Conservation (phyloP, 2,888 invertebrate genomes). For the Dynastes grantii region DNA sequence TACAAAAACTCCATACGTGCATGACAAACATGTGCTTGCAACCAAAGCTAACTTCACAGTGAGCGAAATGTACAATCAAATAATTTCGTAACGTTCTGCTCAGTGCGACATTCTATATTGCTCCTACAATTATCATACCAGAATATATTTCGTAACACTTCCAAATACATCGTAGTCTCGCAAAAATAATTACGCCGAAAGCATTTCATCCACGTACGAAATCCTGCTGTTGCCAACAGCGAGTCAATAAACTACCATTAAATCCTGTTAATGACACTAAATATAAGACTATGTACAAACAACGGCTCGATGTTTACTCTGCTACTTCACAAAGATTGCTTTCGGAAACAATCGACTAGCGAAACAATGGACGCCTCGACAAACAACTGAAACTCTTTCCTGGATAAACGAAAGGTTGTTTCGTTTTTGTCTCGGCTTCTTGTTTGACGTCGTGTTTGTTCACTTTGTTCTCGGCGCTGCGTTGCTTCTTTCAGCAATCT, state of each 20-base stretch:
- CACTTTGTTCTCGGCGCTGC: background rate
- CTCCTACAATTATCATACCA: no score
- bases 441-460: constrained; percentile 1
- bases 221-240: constrained; percentile 1
- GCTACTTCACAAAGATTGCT: constrained; percentile 57
- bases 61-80: no score
- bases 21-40: no score
- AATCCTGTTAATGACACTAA: constrained; percentile 51
- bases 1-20: no score
- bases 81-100: no score
- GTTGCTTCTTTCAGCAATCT: constrained; percentile 1
- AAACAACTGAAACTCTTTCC: constrained; percentile 54
- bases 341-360: constrained; percentile 58
- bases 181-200: constrained; percentile 18
- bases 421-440: constrained; percentile 35
- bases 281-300: constrained; percentile 51
- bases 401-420: constrained; percentile 21
- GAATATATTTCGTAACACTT: no score
- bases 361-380: constrained; percentile 57
- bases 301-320: constrained; percentile 54
- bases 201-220: constrained; percentile 14
- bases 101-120: no score
- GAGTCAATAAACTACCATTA: constrained; percentile 46
- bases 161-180: no score
- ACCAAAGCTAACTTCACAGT: no score